Percentiles rank a stretch among this genome's conserved stretches.
Conservation (phyloP, 2,113 vertebrate species). For the Macquaria australasica region DNA sequence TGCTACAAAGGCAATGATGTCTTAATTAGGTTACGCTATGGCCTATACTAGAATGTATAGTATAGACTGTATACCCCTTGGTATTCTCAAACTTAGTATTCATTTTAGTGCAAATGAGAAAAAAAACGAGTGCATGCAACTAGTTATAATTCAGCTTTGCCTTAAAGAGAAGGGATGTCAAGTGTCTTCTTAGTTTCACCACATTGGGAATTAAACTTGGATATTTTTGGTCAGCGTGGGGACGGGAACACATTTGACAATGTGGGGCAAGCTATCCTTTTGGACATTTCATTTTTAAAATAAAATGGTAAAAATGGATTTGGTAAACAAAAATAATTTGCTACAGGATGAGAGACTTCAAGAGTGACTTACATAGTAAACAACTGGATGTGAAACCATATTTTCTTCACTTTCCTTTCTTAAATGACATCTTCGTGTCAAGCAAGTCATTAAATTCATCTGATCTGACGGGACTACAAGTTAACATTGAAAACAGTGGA, state of each 20-base stretch:
- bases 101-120: neutral
- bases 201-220: neutral
- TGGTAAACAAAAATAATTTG: constrained; percentile 5
- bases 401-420: constrained; percentile 1
- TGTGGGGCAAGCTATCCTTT: constrained; percentile 1
- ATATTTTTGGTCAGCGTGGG: neutral
- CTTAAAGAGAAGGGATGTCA: neutral
- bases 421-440: neutral
- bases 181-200: neutral
- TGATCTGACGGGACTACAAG: neutral
- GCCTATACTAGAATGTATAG: neutral
- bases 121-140: neutral
- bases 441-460: neutral
- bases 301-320: neutral
- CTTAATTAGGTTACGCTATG: neutral
- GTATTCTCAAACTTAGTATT: neutral
- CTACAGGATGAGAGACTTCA: neutral
- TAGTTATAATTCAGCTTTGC: neutral
- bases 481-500: constrained; percentile 7
- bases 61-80: neutral
- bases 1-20: neutral
- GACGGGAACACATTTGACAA: neutral
- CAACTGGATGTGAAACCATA: neutral
- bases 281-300: neutral
- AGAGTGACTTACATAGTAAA: neutral